These are phyloP conservation scores for Scylla paramamosain DNA, from an alignment of 1,140 invertebrate genomes.

Conservation along the genomic window DNA sequence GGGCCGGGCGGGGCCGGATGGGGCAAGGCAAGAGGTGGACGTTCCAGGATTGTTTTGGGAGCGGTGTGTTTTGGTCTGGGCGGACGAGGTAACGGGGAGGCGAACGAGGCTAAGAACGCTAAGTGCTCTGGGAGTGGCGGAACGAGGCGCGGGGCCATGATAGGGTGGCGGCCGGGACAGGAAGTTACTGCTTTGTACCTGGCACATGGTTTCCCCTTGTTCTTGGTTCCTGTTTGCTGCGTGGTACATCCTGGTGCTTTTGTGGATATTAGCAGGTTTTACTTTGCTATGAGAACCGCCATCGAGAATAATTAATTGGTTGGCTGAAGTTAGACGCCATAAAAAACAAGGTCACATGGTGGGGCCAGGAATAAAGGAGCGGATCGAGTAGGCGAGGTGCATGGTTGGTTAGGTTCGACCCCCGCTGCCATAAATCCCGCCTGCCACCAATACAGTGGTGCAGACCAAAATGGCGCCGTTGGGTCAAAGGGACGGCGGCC, in stretches of 20 bases:
- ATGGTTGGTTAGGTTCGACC: background rate
- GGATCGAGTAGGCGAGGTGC: background rate
- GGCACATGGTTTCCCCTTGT: background rate
- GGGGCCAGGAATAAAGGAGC: background rate
- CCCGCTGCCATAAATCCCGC: background rate
- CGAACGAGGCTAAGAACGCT: background rate
- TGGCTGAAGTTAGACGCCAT: too few species aligned
- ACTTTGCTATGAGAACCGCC: background rate
- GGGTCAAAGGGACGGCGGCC: background rate
- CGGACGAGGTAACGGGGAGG: background rate
- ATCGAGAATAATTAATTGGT: background rate
- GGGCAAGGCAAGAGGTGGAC: background rate
- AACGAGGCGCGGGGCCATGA: background rate
- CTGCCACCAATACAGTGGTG: background rate
- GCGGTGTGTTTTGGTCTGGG: background rate
- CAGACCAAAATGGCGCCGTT: background rate
- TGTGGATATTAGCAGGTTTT: background rate
- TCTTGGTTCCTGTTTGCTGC: background rate
- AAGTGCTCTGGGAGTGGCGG: background rate
- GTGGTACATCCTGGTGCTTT: background rate
- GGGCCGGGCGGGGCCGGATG: background rate
- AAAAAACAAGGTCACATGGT: too few species aligned
- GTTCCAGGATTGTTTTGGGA: background rate
- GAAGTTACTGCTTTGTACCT: background rate
- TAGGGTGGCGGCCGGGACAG: background rate